Percentiles rank a stretch among this genome's conserved stretches.
phyloP scores from a whole-genome alignment of 2,888 invertebrate species.

The Lycaena phlaeas region DNA sequence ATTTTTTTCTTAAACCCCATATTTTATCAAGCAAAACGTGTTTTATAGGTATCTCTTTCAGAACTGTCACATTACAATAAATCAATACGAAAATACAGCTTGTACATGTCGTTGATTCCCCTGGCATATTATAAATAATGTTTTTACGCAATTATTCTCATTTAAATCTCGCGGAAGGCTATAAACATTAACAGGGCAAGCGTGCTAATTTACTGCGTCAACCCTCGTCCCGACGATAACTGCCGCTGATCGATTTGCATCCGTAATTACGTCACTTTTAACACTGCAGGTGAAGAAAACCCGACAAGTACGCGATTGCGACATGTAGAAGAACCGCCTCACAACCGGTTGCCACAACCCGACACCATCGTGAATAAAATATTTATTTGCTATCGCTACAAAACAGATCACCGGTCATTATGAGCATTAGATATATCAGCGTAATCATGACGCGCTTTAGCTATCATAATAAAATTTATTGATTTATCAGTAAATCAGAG shows the following conservation, averaged over 20 bases:
- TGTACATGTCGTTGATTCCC: no score
- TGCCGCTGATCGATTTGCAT: constrained; percentile 70
- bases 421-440: constrained; percentile 23
- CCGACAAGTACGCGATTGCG: constrained; percentile 66
- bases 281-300: constrained; percentile 67
- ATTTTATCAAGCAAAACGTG: no score
- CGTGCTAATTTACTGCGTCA: constrained; percentile 66
- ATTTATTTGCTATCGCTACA: constrained; percentile 9
- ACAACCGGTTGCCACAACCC: constrained; percentile 53
- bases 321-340: constrained; percentile 46
- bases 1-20: no score
- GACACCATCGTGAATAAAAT: constrained; percentile 1
- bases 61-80: no score
- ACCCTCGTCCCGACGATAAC: constrained; percentile 64
- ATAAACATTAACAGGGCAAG: constrained; percentile 61
- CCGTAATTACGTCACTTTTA: constrained; percentile 69
- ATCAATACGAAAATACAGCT: no score
- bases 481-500: constrained; percentile 64
- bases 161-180: constrained; percentile 54
- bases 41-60: no score
- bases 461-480: constrained; percentile 51
- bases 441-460: constrained; percentile 28
- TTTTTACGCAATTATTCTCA: constrained; percentile 47
- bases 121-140: constrained; percentile 13
- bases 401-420: constrained; percentile 15